Evolutionary conservation across 2,888 invertebrate genomes (phyloP), one percentile per base, ranked within the genome.

Genomic region (Eubasilissa splendida): DNA sequence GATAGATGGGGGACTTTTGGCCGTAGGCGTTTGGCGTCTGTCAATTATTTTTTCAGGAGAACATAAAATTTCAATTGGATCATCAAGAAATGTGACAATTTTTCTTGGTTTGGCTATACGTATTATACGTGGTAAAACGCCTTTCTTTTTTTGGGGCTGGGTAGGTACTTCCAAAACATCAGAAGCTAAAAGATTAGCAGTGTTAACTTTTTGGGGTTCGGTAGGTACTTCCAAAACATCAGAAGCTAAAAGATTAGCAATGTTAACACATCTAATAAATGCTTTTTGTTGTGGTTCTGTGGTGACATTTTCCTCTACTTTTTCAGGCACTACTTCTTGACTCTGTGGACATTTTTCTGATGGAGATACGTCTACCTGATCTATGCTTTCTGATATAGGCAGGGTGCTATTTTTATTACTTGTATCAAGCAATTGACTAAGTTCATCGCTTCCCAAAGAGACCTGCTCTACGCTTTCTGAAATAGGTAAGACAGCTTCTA

Each of bases 71-170:
- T 71, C 65, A 22, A 66, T 68, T 0, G 77, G 77, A 11, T 70
- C 56, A 33, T 80, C 80, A 22, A 77, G 56, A 66, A 80, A 80
- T 31, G 77, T 77, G 5, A 80, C 80, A 50, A 74, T 74, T 54
- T 80, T 80, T 8, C 42, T 65, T 65, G 52, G 53, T 52, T 56
- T 79, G 14, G 42, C 22, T 14, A 12, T 70, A 4, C 1, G 22
- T 22, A 22, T 11, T 53, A 5, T 53, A 7, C 4, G 68, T 31
- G 33, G 11, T 11, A 33, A 33, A 33, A 33, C 68, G 4, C 33
- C 11, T 22, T 9, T 52, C 22, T 11, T 11, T 63, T 63, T 22
- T n/a, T 63, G 10, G 22, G 22, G 22, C 22, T 22, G 22, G 14
- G 65, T 63, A n/a, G 3, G 42, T 42, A 7, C 63, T 22, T 1